Evolutionary conservation across 1,140 invertebrate genomes (phyloP).

Genomic region (Caerostris extrusa): DNA sequence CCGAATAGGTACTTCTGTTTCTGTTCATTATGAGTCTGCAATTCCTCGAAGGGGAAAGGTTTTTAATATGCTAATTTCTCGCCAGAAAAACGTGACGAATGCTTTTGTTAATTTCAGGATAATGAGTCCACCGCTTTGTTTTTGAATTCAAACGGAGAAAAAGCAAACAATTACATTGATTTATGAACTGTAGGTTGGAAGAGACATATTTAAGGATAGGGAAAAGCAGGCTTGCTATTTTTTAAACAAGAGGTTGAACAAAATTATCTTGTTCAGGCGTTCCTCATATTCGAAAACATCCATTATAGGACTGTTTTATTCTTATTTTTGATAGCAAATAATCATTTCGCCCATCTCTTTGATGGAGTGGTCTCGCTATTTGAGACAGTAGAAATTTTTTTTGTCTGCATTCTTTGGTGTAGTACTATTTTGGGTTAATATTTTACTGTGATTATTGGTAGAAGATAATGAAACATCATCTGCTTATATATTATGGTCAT

Average conservation of each 20-base stretch:
- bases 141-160: conserved; percentile 16
- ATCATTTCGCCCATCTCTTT: conserved; percentile 21
- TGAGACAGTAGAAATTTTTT: background rate
- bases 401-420: background rate
- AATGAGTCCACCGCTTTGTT: conserved; percentile 8
- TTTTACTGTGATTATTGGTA: conserved; percentile 20
- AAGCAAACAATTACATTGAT: conserved; percentile 65
- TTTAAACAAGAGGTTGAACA: conserved; percentile 18
- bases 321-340: conserved; percentile 45
- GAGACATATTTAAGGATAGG: background rate
- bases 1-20: background rate
- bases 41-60: background rate
- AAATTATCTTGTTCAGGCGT: background rate
- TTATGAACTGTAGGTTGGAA: background rate
- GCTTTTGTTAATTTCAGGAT: conserved; percentile 18
- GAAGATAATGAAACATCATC: background rate
- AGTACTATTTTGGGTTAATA: background rate
- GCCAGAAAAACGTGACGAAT: conserved; percentile 45
- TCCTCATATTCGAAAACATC: conserved; percentile 41
- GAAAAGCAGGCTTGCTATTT: background rate
- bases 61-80: conserved; percentile 57
- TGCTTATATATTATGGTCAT: background rate
- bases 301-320: conserved; percentile 43
- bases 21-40: conserved; percentile 23
- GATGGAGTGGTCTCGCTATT: conserved; percentile 33